phyloP scores from a whole-genome alignment of 1,140 invertebrate genomes.

The Bombus confusus region DNA sequence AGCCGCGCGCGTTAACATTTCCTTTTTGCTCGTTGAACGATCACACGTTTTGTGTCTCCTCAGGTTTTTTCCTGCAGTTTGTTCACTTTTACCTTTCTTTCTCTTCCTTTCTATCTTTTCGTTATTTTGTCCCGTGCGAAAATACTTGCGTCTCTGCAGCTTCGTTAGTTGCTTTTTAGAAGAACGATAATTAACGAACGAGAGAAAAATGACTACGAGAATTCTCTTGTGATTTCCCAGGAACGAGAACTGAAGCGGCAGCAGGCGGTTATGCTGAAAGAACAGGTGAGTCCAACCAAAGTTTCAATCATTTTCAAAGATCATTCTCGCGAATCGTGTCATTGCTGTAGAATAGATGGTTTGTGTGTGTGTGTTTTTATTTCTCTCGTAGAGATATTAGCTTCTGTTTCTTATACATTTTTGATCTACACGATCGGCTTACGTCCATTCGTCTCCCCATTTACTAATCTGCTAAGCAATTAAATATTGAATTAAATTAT shows the following conservation, averaged over 20 bases:
- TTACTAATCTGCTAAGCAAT: conserved; percentile 30
- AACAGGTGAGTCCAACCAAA: conserved; percentile 88
- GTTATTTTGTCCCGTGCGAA: background rate
- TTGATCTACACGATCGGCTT: conserved; percentile 31
- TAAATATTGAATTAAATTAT: background rate
- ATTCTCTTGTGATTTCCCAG: conserved; percentile 83
- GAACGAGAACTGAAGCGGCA: conserved; percentile 94
- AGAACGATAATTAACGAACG: background rate
- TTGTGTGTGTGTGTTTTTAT: conserved; percentile 34
- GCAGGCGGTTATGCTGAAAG: conserved; percentile 92
- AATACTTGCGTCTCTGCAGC: background rate
- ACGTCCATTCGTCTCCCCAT: conserved; percentile 20
- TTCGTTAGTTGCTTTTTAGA: conserved; percentile 1
- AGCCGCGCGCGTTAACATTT: too few species aligned
- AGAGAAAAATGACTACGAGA: conserved; percentile 22
- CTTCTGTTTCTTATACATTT: conserved; percentile 30
- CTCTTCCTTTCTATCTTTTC: background rate
- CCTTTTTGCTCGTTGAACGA: background rate
- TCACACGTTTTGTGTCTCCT: background rate
- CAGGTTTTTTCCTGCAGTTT: background rate
- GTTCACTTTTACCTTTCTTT: background rate
- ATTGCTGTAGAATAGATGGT: conserved; percentile 56
- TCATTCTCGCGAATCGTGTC: conserved; percentile 52
- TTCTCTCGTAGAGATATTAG: conserved; percentile 55
- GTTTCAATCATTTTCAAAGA: conserved; percentile 17